These are phyloP conservation scores for Cactoblastis cactorum DNA, from an alignment of 2,888 invertebrate species.

Conservation along the genomic window DNA sequence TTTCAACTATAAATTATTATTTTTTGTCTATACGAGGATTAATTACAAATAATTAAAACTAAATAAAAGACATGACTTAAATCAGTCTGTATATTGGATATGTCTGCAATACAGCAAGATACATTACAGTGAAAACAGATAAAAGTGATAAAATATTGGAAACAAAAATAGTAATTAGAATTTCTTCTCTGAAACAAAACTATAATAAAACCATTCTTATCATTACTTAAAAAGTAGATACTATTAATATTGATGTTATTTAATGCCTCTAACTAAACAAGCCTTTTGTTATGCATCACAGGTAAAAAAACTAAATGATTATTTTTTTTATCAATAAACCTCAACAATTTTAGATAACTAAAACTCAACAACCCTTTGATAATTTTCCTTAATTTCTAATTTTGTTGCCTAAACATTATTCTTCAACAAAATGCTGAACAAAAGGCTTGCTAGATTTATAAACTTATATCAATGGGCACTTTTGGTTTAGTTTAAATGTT, in stretches of 20 bases:
- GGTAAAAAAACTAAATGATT: conserved; percentile 64
- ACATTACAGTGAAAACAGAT: conserved; percentile 78
- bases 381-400: conserved; percentile 74
- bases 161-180: conserved; percentile 79
- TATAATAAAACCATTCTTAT: conserved; percentile 77
- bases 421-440: conserved; percentile 69
- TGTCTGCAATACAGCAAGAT: conserved; percentile 81
- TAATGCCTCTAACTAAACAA: conserved; percentile 75
- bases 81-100: conserved; percentile 81
- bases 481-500: conserved; percentile 79
- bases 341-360: conserved; percentile 76
- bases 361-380: conserved; percentile 73
- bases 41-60: neutral
- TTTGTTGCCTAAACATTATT: conserved; percentile 76
- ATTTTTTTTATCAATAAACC: conserved; percentile 66
- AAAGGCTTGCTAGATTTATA: conserved; percentile 71
- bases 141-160: conserved; percentile 77
- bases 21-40: too few species aligned
- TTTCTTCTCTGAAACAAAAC: conserved; percentile 77
- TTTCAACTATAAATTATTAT: too few species aligned
- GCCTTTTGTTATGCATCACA: conserved; percentile 67
- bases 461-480: conserved; percentile 80
- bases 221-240: conserved; percentile 69
- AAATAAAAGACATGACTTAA: conserved; percentile 55
- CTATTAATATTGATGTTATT: conserved; percentile 75